phyloP scores from a whole-genome alignment of 2,888 invertebrate species.

The Amblyjoppa proteus region DNA sequence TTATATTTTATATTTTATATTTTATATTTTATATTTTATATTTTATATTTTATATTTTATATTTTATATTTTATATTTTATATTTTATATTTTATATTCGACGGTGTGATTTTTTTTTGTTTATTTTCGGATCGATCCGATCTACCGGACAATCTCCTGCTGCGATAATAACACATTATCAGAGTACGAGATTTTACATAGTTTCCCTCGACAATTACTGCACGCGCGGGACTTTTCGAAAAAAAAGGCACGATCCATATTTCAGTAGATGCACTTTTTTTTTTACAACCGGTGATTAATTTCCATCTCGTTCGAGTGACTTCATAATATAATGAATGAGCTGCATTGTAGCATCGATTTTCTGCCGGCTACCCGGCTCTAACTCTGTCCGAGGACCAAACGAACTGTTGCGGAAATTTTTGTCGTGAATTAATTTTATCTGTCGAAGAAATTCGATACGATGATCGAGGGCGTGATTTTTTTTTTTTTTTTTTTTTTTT shows the following conservation, averaged over 20 bases:
- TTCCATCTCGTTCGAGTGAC: no score
- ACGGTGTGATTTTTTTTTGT: neutral
- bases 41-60: no score
- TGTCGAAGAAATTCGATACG: neutral
- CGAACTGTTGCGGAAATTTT: neutral
- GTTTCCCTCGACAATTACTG: neutral
- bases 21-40: no score
- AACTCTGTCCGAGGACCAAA: no score
- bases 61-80: no score
- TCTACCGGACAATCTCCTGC: neutral
- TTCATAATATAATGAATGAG: no score
- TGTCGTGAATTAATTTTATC: neutral
- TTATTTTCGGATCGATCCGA: neutral
- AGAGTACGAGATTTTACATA: neutral
- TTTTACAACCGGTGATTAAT: no score
- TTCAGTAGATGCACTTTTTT: no score
- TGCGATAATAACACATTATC: no score
- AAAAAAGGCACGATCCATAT: no score
- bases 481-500: constrained; percentile 5
- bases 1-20: neutral
- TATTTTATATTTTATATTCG: neutral
- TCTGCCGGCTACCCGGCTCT: no score
- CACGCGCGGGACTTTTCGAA: neutral
- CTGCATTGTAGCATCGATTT: no score
- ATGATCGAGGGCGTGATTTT: neutral